Conservation (phyloP, 1,140 invertebrate species). For the Aethina tumida region DNA sequence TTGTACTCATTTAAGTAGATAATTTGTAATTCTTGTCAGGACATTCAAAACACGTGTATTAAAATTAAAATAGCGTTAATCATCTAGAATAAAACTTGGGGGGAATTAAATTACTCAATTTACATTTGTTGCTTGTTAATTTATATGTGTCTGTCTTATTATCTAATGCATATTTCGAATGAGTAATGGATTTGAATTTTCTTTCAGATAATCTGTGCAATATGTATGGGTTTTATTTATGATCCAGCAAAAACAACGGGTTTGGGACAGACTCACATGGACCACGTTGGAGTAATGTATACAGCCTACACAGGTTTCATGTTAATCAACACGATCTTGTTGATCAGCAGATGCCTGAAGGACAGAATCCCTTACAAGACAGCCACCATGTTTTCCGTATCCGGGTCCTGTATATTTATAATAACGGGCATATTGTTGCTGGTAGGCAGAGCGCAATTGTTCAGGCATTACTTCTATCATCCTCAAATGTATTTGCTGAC, state of each 20-base stretch:
- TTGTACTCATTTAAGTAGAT: not conserved
- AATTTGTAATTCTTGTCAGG: not conserved
- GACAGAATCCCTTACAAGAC: slow-evolving; percentile 57
- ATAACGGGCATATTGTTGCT: slow-evolving; percentile 42
- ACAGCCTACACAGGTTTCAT: slow-evolving; percentile 47
- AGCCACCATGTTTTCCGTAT: slow-evolving; percentile 47
- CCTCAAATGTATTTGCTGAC: slow-evolving; percentile 43
- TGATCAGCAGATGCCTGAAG: slow-evolving; percentile 47
- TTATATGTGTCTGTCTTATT: not conserved
- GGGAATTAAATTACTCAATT: not conserved
- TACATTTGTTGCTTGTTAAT: not conserved
- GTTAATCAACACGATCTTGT: slow-evolving; percentile 50
- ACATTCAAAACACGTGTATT: not conserved
- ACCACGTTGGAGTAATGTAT: slow-evolving; percentile 47
- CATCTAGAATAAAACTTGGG: too few relatives aligned
- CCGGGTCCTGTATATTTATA: slow-evolving; percentile 51
- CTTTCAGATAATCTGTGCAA: slow-evolving; percentile 22
- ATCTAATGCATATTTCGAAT: not conserved
- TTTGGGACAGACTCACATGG: slow-evolving; percentile 37
- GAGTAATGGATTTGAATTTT: not conserved
- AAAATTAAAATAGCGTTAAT: not conserved
- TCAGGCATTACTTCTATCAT: slow-evolving; percentile 37
- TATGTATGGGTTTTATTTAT: slow-evolving; percentile 42
- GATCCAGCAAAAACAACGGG: slow-evolving; percentile 42
- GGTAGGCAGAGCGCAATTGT: slow-evolving; percentile 15